Conservation (phyloP, 2,888 invertebrate genomes). For the Hetaerina titia region DNA sequence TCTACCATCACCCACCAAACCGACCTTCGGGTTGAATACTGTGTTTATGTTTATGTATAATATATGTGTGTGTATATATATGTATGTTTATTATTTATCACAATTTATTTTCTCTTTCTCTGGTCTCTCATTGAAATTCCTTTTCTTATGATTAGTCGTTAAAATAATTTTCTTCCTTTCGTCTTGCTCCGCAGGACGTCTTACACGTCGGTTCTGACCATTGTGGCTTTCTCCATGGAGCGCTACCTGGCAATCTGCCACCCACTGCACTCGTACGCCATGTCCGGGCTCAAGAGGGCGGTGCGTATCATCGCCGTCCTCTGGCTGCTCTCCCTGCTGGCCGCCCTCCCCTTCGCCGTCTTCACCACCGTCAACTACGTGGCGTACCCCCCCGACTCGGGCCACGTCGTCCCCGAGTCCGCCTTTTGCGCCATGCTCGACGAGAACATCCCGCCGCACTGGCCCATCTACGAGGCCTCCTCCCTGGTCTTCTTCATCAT, state of each 20-base stretch:
- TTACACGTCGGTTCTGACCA: slow-evolving; percentile 94
- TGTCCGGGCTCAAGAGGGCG: slow-evolving; percentile 91
- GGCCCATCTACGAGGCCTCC: slow-evolving; percentile 89
- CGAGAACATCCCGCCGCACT: slow-evolving; percentile 79
- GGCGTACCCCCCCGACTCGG: slow-evolving; percentile 83
- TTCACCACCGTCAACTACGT: slow-evolving; percentile 88
- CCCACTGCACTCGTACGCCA: slow-evolving; percentile 89
- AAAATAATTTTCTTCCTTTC: neutral
- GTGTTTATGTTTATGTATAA: too few relatives aligned
- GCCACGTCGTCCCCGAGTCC: slow-evolving; percentile 83
- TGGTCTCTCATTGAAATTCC: neutral
- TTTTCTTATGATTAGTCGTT: neutral
- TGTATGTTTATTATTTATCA: neutral
- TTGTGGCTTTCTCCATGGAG: slow-evolving; percentile 94
- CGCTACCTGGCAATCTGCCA: slow-evolving; percentile 95
- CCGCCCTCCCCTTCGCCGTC: slow-evolving; percentile 88
- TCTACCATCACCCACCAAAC: too few relatives aligned
- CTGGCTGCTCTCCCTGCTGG: slow-evolving; percentile 87
- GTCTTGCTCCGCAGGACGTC: slow-evolving; percentile 83
- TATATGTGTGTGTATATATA: too few relatives aligned
- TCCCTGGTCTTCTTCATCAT: slow-evolving; percentile 90
- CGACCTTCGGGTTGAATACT: too few relatives aligned
- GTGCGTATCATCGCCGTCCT: slow-evolving; percentile 87
- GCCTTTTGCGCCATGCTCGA: slow-evolving; percentile 88
- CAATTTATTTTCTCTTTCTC: neutral